These are phyloP conservation scores for Hapalemur alaotrensis DNA, from an alignment of 2,797 vertebrate genomes.

Conservation along the genomic window DNA sequence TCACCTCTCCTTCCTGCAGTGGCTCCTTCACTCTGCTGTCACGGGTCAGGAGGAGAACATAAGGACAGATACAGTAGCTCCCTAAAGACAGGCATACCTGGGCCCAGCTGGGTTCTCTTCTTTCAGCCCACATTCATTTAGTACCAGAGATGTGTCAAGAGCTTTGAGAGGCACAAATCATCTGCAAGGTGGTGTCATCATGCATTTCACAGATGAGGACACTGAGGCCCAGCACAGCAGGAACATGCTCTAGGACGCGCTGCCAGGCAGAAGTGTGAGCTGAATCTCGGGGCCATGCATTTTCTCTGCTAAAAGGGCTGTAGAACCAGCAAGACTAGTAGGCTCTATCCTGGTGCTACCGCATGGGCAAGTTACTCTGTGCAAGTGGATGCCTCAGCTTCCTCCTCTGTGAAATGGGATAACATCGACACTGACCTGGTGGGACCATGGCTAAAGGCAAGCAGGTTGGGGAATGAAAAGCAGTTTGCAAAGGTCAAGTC, in stretches of 20 bases:
- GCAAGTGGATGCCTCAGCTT: background rate
- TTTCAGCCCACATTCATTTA: background rate
- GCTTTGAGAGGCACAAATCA: background rate
- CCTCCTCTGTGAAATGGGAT: background rate
- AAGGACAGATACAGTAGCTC: background rate
- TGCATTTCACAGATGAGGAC: background rate
- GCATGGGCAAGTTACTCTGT: background rate
- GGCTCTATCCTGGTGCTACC: background rate
- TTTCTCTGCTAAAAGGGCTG: background rate
- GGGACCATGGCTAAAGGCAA: background rate
- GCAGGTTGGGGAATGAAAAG: background rate
- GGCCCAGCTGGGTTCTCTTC: background rate
- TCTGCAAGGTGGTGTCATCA: too few relatives aligned
- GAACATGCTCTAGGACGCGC: background rate
- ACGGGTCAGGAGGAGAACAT: background rate
- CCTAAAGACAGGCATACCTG: background rate
- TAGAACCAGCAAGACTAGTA: background rate
- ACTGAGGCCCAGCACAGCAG: background rate
- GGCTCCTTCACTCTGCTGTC: background rate
- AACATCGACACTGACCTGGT: background rate
- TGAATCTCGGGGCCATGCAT: background rate
- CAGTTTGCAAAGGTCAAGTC: background rate
- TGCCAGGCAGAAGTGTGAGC: background rate
- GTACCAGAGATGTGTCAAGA: background rate
- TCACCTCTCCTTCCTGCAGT: background rate